phyloP scores from a whole-genome alignment of 2,113 vertebrate species.

The Menidia beryllina region DNA sequence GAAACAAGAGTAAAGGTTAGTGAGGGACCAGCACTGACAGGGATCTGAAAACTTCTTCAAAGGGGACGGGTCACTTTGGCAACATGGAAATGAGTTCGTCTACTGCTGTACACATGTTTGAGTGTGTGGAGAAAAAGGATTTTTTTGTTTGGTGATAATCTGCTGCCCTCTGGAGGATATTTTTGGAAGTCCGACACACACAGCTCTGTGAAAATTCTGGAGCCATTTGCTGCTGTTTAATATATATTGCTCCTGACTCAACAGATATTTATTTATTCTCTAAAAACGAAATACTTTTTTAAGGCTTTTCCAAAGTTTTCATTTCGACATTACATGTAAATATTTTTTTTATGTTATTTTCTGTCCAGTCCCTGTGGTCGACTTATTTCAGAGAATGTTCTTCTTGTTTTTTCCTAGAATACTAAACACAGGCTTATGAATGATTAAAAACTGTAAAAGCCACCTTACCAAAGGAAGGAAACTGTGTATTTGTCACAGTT shows the following conservation, averaged over 20 bases:
- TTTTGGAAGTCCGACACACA: background rate
- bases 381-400: too few species aligned
- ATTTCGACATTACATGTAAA: too few species aligned
- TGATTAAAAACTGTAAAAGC: too few species aligned
- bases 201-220: background rate
- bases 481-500: too few species aligned
- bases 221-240: background rate
- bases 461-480: too few species aligned
- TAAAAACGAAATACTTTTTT: too few species aligned
- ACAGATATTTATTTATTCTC: background rate
- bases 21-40: slow-evolving; percentile 71
- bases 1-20: slow-evolving; percentile 87
- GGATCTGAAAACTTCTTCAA: slow-evolving; percentile 24
- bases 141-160: slow-evolving; percentile 6
- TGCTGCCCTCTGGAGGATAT: slow-evolving; percentile 72
- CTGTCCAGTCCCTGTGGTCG: too few species aligned
- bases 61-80: slow-evolving; percentile 15
- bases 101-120: background rate
- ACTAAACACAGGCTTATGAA: too few species aligned
- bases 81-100: slow-evolving; percentile 50
- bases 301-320: too few species aligned
- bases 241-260: background rate
- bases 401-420: too few species aligned
- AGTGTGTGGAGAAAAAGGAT: too few species aligned
- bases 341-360: background rate